phyloP scores from a whole-genome alignment of 2,113 vertebrate species.

The Abramis brama region DNA sequence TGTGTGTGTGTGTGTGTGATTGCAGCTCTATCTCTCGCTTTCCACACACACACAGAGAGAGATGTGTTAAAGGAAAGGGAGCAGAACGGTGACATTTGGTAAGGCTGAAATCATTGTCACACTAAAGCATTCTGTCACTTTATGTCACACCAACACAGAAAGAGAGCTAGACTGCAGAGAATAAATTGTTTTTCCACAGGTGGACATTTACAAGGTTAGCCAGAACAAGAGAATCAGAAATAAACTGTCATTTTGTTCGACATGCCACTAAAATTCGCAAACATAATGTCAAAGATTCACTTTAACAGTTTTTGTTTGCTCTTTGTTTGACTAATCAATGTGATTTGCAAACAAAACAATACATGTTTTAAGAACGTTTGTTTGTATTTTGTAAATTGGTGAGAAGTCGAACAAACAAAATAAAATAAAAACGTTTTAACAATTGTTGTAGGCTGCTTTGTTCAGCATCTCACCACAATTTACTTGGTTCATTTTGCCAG shows the following conservation, averaged over 20 bases:
- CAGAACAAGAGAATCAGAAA: constrained; percentile 11
- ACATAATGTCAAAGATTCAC: background rate
- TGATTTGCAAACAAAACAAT: background rate
- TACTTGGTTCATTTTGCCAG: background rate
- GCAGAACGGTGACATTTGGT: constrained; percentile 31
- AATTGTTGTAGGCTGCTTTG: background rate
- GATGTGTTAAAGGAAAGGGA: constrained; percentile 19
- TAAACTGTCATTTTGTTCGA: background rate
- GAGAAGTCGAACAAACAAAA: background rate
- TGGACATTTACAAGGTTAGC: constrained; percentile 17
- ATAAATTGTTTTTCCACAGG: constrained; percentile 18
- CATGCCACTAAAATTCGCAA: too few species aligned
- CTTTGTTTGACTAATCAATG: background rate
- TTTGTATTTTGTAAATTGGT: background rate
- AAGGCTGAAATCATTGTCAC: constrained; percentile 34
- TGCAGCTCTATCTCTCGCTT: background rate
- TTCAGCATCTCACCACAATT: background rate
- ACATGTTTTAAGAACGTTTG: background rate
- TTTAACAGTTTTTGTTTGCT: background rate
- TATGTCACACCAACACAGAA: constrained; percentile 1
- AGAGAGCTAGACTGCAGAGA: constrained; percentile 19
- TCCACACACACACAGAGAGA: background rate
- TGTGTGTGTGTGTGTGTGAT: too few species aligned
- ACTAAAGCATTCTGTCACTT: constrained; percentile 27
- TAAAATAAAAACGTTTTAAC: background rate